Conservation (phyloP, 2,888 invertebrate species). For the Suillia variegata region DNA sequence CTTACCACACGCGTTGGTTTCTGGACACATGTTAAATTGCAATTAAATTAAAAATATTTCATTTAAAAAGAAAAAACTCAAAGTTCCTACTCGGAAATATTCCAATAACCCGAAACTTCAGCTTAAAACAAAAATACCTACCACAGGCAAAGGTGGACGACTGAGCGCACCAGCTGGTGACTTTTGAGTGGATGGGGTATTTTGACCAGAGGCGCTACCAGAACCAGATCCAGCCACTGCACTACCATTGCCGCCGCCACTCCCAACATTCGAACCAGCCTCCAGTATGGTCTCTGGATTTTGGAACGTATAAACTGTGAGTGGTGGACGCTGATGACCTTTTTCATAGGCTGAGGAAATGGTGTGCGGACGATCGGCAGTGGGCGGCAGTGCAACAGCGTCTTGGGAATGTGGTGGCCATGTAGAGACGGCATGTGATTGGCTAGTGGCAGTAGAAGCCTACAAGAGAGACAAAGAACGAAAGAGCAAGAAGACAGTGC, state of each 20-base stretch:
- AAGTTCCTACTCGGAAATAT: too few species aligned
- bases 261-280: constrained; percentile 32
- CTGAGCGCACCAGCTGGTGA: constrained; percentile 64
- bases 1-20: constrained; percentile 57
- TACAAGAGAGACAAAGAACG: constrained; percentile 41
- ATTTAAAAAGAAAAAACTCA: constrained; percentile 32
- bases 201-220: constrained; percentile 45
- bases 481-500: too few species aligned
- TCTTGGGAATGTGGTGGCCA: constrained; percentile 63
- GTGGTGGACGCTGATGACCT: constrained; percentile 81
- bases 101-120: too few species aligned
- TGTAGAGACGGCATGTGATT: constrained; percentile 60
- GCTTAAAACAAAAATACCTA: constrained; percentile 58
- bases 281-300: constrained; percentile 69
- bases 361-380: constrained; percentile 88
- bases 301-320: constrained; percentile 88
- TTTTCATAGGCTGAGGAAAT: constrained; percentile 91
- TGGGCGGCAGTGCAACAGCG: constrained; percentile 58
- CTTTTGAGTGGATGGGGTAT: constrained; percentile 58
- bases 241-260: constrained; percentile 32
- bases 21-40: constrained; percentile 26
- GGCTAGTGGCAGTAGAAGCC: constrained; percentile 64
- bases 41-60: constrained; percentile 1
- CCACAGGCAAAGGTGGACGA: constrained; percentile 77
- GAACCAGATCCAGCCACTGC: too few species aligned